Evolutionary conservation across 2,113 vertebrate species (phyloP).

Genomic region (Rhodinocichla rosea): DNA sequence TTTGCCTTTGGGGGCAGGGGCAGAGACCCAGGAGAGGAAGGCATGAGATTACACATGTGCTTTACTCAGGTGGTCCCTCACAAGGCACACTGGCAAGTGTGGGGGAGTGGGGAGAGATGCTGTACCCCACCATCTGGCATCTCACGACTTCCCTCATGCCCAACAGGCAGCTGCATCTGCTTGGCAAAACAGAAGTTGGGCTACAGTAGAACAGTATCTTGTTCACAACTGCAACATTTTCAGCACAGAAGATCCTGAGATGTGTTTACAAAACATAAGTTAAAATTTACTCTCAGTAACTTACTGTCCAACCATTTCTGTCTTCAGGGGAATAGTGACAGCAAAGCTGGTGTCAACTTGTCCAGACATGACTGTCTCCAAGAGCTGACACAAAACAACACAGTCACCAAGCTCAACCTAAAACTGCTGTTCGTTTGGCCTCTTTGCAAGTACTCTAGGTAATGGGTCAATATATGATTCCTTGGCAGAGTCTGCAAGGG

Average conservation of each 20-base stretch:
- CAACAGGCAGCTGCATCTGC: not conserved
- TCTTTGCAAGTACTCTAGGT: not conserved
- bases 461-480: not conserved
- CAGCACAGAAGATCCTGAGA: not conserved
- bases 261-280: not conserved
- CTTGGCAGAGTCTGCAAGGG: not conserved
- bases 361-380: fast-evolving
- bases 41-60: fast-evolving
- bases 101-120: not conserved
- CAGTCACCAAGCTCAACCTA: not conserved
- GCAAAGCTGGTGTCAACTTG: not conserved
- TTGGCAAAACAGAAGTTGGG: not conserved
- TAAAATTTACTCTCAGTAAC: not conserved
- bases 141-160: not conserved
- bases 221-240: not conserved
- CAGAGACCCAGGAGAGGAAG: not conserved
- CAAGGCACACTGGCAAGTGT: not conserved
- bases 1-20: not conserved
- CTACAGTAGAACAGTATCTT: not conserved
- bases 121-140: not conserved
- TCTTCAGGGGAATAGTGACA: not conserved
- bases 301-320: not conserved
- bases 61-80: not conserved
- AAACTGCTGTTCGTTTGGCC: not conserved
- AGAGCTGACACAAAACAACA: not conserved